Conservation (phyloP, 64 coral and sea anemone genomes). For the Pocillopora damicornis region DNA sequence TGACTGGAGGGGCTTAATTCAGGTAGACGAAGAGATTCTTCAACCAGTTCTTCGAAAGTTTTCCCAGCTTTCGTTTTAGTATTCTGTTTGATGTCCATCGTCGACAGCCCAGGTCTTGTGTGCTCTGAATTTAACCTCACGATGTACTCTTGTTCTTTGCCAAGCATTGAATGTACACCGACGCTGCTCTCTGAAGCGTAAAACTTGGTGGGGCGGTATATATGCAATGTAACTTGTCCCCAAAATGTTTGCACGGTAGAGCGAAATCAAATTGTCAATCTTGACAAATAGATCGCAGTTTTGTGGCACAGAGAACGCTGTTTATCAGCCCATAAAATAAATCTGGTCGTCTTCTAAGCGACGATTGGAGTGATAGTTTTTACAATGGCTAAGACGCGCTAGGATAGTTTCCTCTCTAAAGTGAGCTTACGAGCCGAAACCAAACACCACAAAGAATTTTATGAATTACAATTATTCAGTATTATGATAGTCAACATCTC, state of each 20-base stretch:
- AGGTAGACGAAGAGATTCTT: constrained; percentile 37
- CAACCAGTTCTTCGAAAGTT: constrained; percentile 31
- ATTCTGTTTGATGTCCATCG: neutral
- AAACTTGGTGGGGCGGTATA: neutral
- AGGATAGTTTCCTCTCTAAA: neutral
- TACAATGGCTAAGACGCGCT: neutral
- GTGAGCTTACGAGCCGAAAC: neutral
- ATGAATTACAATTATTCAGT: constrained; percentile 33
- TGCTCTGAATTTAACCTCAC: neutral
- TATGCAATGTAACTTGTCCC: neutral
- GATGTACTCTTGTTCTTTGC: constrained; percentile 3
- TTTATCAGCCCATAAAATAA: neutral
- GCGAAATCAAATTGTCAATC: neutral
- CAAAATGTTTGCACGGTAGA: constrained; percentile 5
- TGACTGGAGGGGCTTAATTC: constrained; percentile 4
- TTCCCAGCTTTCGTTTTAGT: constrained; percentile 4
- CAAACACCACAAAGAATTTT: constrained; percentile 41
- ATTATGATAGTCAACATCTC: constrained; percentile 15
- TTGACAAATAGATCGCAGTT: neutral
- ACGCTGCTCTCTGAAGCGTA: neutral
- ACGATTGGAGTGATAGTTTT: too few species aligned
- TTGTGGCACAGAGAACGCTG: neutral
- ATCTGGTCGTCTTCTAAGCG: too few species aligned
- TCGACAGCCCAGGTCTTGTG: neutral
- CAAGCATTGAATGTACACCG: neutral